phyloP scores from a whole-genome alignment of 1,140 invertebrate genomes.

The Diabrotica undecimpunctata region DNA sequence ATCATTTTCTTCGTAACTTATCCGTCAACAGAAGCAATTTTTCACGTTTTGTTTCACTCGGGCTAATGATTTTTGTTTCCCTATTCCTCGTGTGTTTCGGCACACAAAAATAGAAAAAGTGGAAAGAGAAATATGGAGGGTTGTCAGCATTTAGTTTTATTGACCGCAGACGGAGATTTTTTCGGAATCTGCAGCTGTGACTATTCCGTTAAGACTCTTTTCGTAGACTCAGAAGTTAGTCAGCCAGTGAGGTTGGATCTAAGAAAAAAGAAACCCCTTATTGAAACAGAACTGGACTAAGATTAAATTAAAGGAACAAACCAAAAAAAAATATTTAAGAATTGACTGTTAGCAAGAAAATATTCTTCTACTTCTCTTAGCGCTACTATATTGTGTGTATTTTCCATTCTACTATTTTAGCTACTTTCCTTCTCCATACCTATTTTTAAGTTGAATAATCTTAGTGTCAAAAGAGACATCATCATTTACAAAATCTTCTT shows the following conservation, averaged over 20 bases:
- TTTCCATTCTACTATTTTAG: too few relatives aligned
- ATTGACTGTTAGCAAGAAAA: too few relatives aligned
- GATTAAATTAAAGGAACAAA: too few relatives aligned
- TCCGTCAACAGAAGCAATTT: conserved; percentile 12
- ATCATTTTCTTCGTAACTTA: conserved; percentile 9
- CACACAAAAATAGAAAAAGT: conserved; percentile 16
- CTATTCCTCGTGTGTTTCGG: not conserved
- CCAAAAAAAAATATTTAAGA: too few relatives aligned
- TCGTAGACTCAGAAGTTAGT: conserved; percentile 16
- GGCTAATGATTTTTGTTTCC: conserved; percentile 20
- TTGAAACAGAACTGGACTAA: too few relatives aligned
- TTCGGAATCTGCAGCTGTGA: conserved; percentile 38
- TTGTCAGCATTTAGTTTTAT: conserved; percentile 46
- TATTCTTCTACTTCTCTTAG: too few relatives aligned
- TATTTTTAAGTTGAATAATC: too few relatives aligned
- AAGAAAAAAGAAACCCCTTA: conserved; percentile 22
- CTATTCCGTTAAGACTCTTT: conserved; percentile 39
- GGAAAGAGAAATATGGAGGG: conserved; percentile 36
- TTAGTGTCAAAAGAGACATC: too few relatives aligned
- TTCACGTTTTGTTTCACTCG: conserved; percentile 13
- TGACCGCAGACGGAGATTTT: conserved; percentile 44
- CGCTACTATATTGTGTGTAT: too few relatives aligned
- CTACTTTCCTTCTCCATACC: too few relatives aligned
- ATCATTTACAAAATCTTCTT: too few relatives aligned
- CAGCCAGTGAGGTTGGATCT: conserved; percentile 11